Conservation (phyloP, 2,797 vertebrate genomes). For the Rhynchotus rufescens region DNA sequence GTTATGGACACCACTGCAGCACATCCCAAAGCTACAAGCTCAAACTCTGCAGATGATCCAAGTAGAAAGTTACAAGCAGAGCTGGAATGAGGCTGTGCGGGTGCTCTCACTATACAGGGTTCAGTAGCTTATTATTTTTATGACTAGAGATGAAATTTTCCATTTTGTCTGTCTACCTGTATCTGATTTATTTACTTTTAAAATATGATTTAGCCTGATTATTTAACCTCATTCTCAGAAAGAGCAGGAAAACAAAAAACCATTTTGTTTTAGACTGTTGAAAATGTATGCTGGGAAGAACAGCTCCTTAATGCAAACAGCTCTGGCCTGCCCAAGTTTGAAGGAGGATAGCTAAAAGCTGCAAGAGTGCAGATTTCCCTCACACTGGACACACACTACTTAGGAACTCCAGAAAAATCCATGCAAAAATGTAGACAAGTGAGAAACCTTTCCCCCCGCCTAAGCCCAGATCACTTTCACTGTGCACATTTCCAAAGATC, state of each 20-base stretch:
- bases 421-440: background rate
- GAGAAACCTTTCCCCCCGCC: background rate
- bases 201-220: conserved; percentile 6
- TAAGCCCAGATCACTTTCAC: background rate
- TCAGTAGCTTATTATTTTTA: conserved; percentile 5
- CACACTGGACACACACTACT: background rate
- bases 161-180: background rate
- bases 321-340: background rate
- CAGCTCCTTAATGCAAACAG: background rate
- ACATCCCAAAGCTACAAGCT: background rate
- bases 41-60: background rate
- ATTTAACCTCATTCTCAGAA: background rate
- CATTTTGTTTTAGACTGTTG: background rate
- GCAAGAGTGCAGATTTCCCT: background rate
- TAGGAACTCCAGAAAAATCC: background rate
- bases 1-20: background rate
- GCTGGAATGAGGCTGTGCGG: background rate
- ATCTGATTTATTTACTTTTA: background rate
- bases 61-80: background rate
- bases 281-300: background rate
- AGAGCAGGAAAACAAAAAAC: background rate
- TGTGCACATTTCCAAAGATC: background rate
- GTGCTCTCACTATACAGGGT: background rate
- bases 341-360: background rate
- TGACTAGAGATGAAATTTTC: background rate